Evolutionary conservation across 2,888 invertebrate species (phyloP).

Genomic region (Bellardia pandia): DNA sequence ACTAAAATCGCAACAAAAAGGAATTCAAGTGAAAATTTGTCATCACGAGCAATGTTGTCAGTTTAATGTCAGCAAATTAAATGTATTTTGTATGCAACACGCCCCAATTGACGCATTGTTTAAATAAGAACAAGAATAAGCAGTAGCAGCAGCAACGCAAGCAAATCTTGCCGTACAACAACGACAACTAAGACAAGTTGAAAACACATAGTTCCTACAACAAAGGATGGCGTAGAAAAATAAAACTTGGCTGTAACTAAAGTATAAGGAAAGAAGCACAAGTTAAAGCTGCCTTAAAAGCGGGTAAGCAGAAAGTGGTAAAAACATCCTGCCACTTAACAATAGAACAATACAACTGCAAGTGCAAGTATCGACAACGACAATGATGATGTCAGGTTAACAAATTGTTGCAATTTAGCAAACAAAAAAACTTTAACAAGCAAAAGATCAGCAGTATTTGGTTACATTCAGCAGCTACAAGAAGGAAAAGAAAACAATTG

Average conservation of each 20-base stretch:
- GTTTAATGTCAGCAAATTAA: constrained; percentile 75
- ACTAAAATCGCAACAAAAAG: constrained; percentile 18
- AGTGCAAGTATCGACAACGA: constrained; percentile 52
- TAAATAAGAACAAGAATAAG: constrained; percentile 26
- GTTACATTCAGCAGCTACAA: background rate
- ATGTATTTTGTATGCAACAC: constrained; percentile 74
- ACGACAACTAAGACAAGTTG: background rate
- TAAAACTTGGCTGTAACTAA: constrained; percentile 39
- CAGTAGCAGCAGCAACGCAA: background rate
- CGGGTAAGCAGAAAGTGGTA: constrained; percentile 54
- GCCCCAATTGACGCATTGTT: constrained; percentile 72
- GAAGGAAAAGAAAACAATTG: constrained; percentile 66
- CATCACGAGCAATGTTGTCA: constrained; percentile 66
- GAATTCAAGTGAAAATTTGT: constrained; percentile 67
- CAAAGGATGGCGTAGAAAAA: constrained; percentile 50
- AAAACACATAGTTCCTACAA: constrained; percentile 42
- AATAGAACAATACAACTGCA: constrained; percentile 1
- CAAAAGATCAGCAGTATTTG: constrained; percentile 65
- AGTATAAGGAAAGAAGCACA: constrained; percentile 34
- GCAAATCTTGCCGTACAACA: constrained; percentile 29
- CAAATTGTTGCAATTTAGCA: constrained; percentile 77
- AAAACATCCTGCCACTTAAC: constrained; percentile 57
- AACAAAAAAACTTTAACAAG: constrained; percentile 52
- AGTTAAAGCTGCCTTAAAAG: constrained; percentile 46
- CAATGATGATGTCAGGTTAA: constrained; percentile 77